Evolutionary conservation across 2,797 vertebrate genomes (phyloP), one percentile per base, ranked within the genome.

Genomic region (Hydrolagus colliei): DNA sequence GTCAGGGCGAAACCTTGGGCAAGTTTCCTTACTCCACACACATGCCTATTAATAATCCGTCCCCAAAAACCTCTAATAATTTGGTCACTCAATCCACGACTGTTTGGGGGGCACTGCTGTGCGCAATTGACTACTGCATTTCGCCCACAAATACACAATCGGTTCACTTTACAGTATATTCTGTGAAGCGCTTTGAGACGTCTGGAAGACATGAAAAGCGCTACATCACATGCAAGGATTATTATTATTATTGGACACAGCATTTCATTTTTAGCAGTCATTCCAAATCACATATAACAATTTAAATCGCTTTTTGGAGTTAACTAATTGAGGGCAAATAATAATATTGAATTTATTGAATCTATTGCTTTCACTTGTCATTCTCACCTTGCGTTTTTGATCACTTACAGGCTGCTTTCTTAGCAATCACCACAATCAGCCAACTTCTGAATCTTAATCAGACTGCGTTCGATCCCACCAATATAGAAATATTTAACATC

Each of bases 381-480:
- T 9, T 13, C 12, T 18, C 63, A 35, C 76, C 76, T 10, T 75
- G 9, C n/a, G 67, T 18, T 68, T 71, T 12, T 32, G 13, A 52
- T 86, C 16, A 52, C 76, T 78, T 90, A 91, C 87, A 79, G 84
- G 88, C 88, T 86, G 71, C 86, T 9, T 86, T 82, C 86, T 88
- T 88, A 62, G 86, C 86, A 79, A 85, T 91, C 86, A 79, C 88
- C 61, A 90, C 89, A 86, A 87, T 90, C 68, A 92, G 89, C 85
- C 90, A 93, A 0, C 86, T 93, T 88, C 79, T 92, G 86, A 87
- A 89, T 86, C 91, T 86, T 72, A 88, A 67, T 0, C 73, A 89
- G 86, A 87, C 77, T 7, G 72, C 87, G 88, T 91, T 91, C 20
- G 87, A 16, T 1, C 18, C 72, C 11, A 65, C 20, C 22, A 41